phyloP scores from a whole-genome alignment of 1,140 invertebrate species.

The Drosophila nasuta region DNA sequence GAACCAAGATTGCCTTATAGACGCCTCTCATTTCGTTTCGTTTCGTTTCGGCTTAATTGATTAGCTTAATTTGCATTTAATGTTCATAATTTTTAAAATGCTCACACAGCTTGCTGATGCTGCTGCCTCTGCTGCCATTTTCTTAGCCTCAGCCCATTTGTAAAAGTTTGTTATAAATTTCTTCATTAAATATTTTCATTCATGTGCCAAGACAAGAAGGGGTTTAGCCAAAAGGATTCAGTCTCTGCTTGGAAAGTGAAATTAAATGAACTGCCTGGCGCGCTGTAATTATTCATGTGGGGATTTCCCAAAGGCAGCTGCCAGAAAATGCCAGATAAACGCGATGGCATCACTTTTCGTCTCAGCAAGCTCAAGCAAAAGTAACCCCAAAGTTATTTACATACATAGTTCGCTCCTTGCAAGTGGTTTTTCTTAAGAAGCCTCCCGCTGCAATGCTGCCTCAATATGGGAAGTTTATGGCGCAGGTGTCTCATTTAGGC shows the following conservation, averaged over 20 bases:
- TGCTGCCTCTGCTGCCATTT: conserved; percentile 8
- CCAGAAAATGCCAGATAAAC: conserved; percentile 46
- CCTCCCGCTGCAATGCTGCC: neutral
- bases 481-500: conserved; percentile 38
- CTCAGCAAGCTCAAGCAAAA: conserved; percentile 10
- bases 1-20: conserved; percentile 3
- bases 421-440: conserved; percentile 22
- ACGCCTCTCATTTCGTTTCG: conserved; percentile 30
- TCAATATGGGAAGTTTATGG: conserved; percentile 20
- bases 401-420: conserved; percentile 22
- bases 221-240: neutral
- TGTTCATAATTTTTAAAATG: conserved; percentile 76
- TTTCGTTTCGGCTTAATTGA: conserved; percentile 60
- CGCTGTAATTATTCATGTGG: conserved; percentile 79
- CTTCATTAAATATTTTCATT: conserved; percentile 81
- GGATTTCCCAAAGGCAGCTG: conserved; percentile 46
- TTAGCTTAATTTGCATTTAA: conserved; percentile 80
- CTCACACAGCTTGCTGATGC: conserved; percentile 16
- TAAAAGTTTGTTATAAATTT: conserved; percentile 78
- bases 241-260: conserved; percentile 54
- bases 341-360: conserved; percentile 32
- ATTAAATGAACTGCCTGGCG: conserved; percentile 73
- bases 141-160: conserved; percentile 47
- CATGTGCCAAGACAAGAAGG: conserved; percentile 46
- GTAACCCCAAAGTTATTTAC: conserved; percentile 35